These are phyloP conservation scores for Drosophila pseudoobscura DNA, from an alignment of 1,140 invertebrate genomes.

Conservation along the genomic window DNA sequence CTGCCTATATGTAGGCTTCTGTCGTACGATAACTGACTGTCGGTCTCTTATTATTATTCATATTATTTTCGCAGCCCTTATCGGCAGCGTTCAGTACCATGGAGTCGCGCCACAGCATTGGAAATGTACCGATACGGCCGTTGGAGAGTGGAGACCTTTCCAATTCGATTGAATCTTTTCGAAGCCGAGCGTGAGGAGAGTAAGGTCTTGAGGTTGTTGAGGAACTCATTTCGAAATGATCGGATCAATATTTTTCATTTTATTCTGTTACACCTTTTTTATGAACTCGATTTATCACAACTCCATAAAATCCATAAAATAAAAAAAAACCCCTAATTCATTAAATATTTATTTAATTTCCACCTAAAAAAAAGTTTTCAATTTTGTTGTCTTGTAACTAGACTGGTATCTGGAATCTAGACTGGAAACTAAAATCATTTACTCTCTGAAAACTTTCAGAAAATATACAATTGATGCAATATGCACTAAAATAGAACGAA, in stretches of 20 bases:
- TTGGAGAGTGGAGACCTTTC: conserved; percentile 24
- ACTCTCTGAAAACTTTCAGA: too few species aligned
- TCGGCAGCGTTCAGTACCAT: conserved; percentile 28
- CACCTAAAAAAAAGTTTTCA: too few species aligned
- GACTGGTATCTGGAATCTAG: too few species aligned
- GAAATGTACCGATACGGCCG: conserved; percentile 51
- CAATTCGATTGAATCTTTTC: conserved; percentile 15
- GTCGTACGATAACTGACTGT: conserved; percentile 50
- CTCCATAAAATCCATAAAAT: too few species aligned
- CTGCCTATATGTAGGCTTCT: conserved; percentile 12
- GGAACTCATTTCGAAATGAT: background rate
- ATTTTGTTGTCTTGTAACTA: too few species aligned
- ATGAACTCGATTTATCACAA: too few species aligned
- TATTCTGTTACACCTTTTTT: too few species aligned
- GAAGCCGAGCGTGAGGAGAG: background rate
- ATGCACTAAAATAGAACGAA: too few species aligned
- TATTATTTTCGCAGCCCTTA: conserved; percentile 50
- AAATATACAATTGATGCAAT: too few species aligned
- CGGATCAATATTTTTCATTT: conserved; percentile 16
- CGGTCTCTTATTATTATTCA: conserved; percentile 37
- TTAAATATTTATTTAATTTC: too few species aligned
- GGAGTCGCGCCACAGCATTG: conserved; percentile 25
- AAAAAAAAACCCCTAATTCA: too few species aligned
- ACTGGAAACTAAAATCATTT: too few species aligned
- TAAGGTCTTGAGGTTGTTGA: background rate